Conservation (phyloP, 2,113 vertebrate species). For the Dolichallabes microphthalmus region DNA sequence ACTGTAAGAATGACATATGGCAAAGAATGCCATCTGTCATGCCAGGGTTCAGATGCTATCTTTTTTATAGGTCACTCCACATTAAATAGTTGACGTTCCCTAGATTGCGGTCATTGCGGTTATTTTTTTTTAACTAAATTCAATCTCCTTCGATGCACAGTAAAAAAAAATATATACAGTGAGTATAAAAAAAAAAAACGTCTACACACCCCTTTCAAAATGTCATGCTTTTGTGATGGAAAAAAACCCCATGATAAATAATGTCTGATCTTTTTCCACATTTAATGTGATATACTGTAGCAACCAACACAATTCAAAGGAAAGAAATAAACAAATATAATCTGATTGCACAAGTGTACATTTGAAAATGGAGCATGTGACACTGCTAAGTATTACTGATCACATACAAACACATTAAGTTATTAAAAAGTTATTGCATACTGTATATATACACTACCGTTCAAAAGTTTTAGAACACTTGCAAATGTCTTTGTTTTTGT, state of each 20-base stretch:
- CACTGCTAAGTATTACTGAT: background rate
- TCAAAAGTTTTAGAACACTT: too few species aligned
- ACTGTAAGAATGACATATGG: conserved; percentile 57
- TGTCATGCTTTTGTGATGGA: background rate
- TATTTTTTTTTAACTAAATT: conserved; percentile 66
- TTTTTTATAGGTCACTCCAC: conserved; percentile 59
- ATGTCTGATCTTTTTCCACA: background rate
- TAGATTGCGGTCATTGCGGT: conserved; percentile 58
- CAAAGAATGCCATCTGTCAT: conserved; percentile 53
- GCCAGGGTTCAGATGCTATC: conserved; percentile 63
- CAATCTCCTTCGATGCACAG: conserved; percentile 57
- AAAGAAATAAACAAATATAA: background rate
- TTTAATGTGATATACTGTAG: background rate
- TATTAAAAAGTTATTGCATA: background rate
- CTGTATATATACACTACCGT: too few species aligned
- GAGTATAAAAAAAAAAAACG: background rate
- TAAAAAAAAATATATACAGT: background rate
- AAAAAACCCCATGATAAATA: background rate
- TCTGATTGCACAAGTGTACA: background rate
- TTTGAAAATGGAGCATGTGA: background rate
- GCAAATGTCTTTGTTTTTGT: too few species aligned
- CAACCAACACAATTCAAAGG: background rate
- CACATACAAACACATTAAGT: background rate
- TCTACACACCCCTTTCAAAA: background rate
- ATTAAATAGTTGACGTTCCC: conserved; percentile 65